These are phyloP conservation scores for Ptilonorhynchus violaceus DNA, from an alignment of 2,113 vertebrate genomes.

Conservation along the genomic window DNA sequence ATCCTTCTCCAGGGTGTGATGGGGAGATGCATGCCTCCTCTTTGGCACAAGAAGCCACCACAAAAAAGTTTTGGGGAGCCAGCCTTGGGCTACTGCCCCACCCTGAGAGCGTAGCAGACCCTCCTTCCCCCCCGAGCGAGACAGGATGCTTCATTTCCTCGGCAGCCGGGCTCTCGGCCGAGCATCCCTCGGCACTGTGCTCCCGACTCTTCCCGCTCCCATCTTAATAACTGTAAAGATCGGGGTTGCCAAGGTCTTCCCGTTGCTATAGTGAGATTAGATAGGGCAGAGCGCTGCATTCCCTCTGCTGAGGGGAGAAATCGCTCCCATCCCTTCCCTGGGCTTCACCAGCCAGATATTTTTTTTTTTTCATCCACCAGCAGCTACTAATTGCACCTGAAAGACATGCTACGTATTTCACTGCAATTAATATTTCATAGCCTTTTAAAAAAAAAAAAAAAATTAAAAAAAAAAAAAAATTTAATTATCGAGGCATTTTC, in stretches of 20 bases:
- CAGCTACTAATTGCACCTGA: slow-evolving; percentile 35
- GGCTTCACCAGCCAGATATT: background rate
- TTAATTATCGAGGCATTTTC: slow-evolving; percentile 20
- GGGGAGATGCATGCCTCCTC: background rate
- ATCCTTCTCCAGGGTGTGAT: background rate
- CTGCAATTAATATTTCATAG: slow-evolving; percentile 15
- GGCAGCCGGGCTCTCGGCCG: background rate
- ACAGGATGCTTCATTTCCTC: background rate
- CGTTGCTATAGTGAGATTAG: slow-evolving; percentile 69
- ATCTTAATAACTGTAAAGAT: slow-evolving; percentile 43
- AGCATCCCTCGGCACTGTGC: background rate
- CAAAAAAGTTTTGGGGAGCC: background rate
- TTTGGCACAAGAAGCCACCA: accelerated
- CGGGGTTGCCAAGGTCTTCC: slow-evolving; percentile 64
- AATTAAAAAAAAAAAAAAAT: background rate
- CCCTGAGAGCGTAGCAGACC: background rate
- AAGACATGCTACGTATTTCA: background rate
- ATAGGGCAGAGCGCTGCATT: slow-evolving; percentile 38
- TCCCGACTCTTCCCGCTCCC: slow-evolving; percentile 11
- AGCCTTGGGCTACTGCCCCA: background rate
- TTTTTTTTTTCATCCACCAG: background rate
- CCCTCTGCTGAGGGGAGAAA: slow-evolving; percentile 6
- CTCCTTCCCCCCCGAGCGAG: accelerated
- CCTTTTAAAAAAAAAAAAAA: background rate
- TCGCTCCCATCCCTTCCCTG: background rate